These are phyloP conservation scores for Spinus olivaceus DNA, from an alignment of 2,797 vertebrate species.

Conservation along the genomic window DNA sequence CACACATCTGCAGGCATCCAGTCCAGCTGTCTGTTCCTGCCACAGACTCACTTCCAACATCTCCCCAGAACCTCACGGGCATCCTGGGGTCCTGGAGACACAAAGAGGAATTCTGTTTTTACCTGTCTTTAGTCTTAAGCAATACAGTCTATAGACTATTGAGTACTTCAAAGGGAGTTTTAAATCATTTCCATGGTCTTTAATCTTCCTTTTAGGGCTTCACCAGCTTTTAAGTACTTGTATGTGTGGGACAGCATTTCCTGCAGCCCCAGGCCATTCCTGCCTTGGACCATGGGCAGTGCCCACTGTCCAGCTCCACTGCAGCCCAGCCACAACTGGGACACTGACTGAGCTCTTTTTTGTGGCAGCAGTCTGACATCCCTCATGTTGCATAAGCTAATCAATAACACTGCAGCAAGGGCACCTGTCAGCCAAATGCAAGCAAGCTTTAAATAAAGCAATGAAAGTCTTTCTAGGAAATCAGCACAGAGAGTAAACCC, in stretches of 20 bases:
- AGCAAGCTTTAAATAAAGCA: background rate
- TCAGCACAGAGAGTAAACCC: background rate
- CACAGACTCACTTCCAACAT: accelerated
- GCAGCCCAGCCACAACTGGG: background rate
- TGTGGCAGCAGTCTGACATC: background rate
- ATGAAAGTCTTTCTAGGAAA: background rate
- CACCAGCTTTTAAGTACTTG: background rate
- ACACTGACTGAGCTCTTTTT: background rate
- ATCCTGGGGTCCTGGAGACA: background rate
- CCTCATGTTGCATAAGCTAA: background rate
- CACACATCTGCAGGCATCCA: background rate
- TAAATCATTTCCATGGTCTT: background rate
- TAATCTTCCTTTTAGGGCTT: background rate
- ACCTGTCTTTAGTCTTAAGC: background rate
- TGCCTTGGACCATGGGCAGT: accelerated
- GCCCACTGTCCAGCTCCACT: background rate
- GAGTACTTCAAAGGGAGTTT: background rate
- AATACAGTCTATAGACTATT: background rate
- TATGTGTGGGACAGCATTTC: background rate
- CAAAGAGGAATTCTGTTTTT: background rate
- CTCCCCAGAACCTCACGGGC: background rate
- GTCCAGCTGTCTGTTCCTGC: background rate
- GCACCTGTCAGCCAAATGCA: background rate
- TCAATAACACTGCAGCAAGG: background rate
- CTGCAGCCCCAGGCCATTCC: accelerated